Evolutionary conservation across 2,113 vertebrate species (phyloP).

Genomic region (Ctenodactylus gundi): DNA sequence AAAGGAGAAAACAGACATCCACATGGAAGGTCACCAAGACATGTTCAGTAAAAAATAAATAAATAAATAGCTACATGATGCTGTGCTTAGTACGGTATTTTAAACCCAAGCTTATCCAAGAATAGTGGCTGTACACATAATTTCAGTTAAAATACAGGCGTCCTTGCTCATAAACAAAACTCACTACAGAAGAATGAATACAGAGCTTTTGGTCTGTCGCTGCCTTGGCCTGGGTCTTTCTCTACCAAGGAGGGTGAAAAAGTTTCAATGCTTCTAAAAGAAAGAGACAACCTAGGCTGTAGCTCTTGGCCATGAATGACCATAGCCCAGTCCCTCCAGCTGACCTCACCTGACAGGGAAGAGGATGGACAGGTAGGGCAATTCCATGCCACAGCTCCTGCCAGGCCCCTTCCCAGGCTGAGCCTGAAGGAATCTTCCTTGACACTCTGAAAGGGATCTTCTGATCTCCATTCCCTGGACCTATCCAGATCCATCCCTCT

Average conservation of each 20-base stretch:
- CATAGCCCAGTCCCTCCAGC: background rate
- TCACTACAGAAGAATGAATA: background rate
- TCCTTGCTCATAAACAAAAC: background rate
- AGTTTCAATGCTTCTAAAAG: background rate
- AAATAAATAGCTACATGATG: background rate
- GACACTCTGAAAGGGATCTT: background rate
- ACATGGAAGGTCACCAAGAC: background rate
- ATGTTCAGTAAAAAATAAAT: background rate
- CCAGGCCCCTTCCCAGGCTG: background rate
- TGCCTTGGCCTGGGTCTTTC: background rate
- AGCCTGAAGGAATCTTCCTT: background rate
- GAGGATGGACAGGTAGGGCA: background rate
- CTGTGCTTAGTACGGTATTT: background rate
- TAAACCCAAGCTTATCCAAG: background rate
- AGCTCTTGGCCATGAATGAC: background rate
- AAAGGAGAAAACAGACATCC: background rate
- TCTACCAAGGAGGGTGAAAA: background rate
- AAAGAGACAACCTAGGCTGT: background rate
- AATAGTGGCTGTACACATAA: no score
- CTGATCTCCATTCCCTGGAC: accelerated
- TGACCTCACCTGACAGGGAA: no score
- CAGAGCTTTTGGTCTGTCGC: background rate
- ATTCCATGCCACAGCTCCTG: background rate
- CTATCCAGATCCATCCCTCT: background rate
- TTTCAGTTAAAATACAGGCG: background rate